Evolutionary conservation across 30 jellyfish, hydroid and myxozoan genomes (phyloP).

Genomic region (Hydractinia echinata): DNA sequence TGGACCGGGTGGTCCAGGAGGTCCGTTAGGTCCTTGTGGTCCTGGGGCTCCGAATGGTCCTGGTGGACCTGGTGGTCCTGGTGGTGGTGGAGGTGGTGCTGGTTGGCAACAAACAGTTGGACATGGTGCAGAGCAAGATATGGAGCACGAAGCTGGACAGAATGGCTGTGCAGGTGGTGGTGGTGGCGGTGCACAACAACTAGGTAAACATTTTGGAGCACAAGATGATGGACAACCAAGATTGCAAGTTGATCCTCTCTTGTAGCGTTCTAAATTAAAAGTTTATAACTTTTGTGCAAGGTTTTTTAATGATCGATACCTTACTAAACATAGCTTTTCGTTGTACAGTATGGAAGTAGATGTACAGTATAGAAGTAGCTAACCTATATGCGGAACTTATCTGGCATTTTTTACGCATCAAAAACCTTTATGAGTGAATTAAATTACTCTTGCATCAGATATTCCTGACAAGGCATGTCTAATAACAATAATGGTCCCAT

Average conservation of each 20-base stretch:
- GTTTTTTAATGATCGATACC: no score
- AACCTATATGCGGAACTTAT: background rate
- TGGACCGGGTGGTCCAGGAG: conserved; percentile 98
- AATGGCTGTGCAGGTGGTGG: conserved; percentile 95
- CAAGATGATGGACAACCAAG: conserved; percentile 88
- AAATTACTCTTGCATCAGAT: no score
- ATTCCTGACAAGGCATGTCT: no score
- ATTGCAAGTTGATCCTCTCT: conserved; percentile 59
- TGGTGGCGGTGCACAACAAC: conserved; percentile 89
- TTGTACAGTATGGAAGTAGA: background rate
- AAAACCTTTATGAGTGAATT: no score
- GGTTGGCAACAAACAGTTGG: conserved; percentile 38
- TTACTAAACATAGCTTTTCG: no score
- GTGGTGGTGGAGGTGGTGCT: conserved; percentile 83
- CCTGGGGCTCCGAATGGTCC: conserved; percentile 99
- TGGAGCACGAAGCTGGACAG: conserved; percentile 32
- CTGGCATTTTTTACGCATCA: background rate
- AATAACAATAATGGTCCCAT: no score
- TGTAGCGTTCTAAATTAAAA: conserved; percentile 18
- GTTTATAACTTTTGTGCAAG: background rate
- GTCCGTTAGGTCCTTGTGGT: conserved; percentile 99
- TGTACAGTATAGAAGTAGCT: background rate
- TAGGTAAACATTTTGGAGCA: conserved; percentile 91
- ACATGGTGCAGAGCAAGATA: conserved; percentile 27
- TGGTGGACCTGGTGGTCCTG: conserved; percentile 99